Base-by-base conservation (phyloP, 2,888 invertebrate species). In the Apomyelois bistriatella region DNA sequence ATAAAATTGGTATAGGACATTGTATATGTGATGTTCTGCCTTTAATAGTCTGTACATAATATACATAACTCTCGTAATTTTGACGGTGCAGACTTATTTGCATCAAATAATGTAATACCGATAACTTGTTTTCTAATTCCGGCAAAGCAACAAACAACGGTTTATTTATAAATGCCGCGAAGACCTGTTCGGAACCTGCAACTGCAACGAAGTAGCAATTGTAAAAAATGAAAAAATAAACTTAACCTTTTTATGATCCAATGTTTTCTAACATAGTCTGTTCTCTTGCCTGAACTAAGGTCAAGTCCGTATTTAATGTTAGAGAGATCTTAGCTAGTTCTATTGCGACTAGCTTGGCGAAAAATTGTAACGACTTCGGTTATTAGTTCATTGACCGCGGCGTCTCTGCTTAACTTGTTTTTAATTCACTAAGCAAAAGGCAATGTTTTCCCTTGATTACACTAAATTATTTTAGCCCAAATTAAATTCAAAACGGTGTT, bases 341-440 rank as follows among this genome's bases (percentile, higher is more conserved):
- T 74, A 72, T 64, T 70, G 68, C 71, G 74, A 80, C 79, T 72
- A 70, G 82, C 81, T 80, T 76, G 79, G 82, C 78, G 79, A 86
- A 85, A 86, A 83, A 79, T 76, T 74, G 74, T 72, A 68, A 66
- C 68, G 65, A 62, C 74, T 68, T 74, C 67, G 78, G 69, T 82
- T 72, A 71, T 79, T 22, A 69, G 85, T 77, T 86, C 78, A 77
- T 70, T 66, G 86, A 80, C 84, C 86, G 22, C 22, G 73, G 66
- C 72, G 76, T 70, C 61, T 73, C 71, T 72, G 65, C 77, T 72
- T 67, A 68, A 72, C 77, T 72, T 65, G 69, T 66, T 75, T 68
- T 76, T 72, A 77, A 79, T 77, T 76, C 62, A 67, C 69, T 64
- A 56, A 70, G 74, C 73, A 74, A 81, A 80, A 81, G 73, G 76